Conservation (phyloP, 2,797 vertebrate genomes). For the Ispidina picta region DNA sequence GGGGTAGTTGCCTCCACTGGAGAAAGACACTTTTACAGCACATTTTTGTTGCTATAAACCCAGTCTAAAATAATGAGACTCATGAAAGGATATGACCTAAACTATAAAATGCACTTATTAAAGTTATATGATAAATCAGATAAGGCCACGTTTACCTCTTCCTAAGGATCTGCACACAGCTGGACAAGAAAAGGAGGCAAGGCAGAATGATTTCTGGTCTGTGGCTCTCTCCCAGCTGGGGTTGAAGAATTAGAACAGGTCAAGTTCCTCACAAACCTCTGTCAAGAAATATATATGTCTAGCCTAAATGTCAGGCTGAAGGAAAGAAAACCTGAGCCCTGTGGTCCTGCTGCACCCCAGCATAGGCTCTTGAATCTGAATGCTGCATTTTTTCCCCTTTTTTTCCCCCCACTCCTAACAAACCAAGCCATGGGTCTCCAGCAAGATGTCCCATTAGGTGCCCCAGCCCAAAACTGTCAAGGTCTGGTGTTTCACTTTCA, state of each 20-base stretch:
- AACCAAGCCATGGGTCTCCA: neutral
- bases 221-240: neutral
- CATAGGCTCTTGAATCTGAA: neutral
- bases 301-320: neutral
- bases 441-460: neutral
- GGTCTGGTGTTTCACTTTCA: neutral
- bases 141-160: conserved; percentile 23
- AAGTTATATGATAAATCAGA: conserved; percentile 52
- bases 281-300: neutral
- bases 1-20: conserved; percentile 9
- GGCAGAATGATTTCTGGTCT: neutral
- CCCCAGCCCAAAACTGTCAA: neutral
- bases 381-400: neutral
- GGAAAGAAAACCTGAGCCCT: neutral
- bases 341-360: neutral
- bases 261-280: conserved; percentile 12
- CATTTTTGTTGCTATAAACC: conserved; percentile 54
- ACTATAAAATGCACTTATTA: conserved; percentile 60
- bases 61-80: conserved; percentile 58
- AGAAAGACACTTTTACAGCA: conserved; percentile 45
- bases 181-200: neutral
- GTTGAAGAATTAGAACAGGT: conserved; percentile 11
- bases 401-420: neutral
- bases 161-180: neutral
- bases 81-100: conserved; percentile 55